phyloP scores from a whole-genome alignment of 2,797 vertebrate species.

The Geotrypetes seraphini region DNA sequence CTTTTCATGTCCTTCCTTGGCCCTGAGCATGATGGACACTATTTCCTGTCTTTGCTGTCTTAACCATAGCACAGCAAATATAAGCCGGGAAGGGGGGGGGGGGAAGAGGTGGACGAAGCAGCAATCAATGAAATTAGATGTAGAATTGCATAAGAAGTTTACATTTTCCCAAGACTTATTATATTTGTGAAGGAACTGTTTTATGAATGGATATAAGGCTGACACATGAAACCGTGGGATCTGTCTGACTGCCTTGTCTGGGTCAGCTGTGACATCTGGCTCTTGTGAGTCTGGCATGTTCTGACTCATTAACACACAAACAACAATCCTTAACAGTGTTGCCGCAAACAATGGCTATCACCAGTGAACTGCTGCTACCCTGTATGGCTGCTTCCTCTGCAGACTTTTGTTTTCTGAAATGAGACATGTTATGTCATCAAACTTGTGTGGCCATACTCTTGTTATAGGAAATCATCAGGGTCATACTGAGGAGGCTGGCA shows the following conservation, averaged over 20 bases:
- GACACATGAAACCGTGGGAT: slow-evolving; percentile 58
- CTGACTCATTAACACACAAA: slow-evolving; percentile 63
- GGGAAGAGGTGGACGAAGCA: background rate
- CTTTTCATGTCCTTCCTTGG: slow-evolving; percentile 33
- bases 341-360: slow-evolving; percentile 39
- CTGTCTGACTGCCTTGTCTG: slow-evolving; percentile 54
- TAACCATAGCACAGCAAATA: slow-evolving; percentile 29
- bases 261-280: slow-evolving; percentile 67
- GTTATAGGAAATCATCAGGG: background rate
- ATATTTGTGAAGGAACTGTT: slow-evolving; percentile 52
- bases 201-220: slow-evolving; percentile 61
- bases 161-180: slow-evolving; percentile 47
- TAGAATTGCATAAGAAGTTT: slow-evolving; percentile 44
- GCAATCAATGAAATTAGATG: slow-evolving; percentile 35
- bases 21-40: slow-evolving; percentile 22
- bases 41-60: slow-evolving; percentile 41
- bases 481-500: background rate
- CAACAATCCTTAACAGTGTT: slow-evolving; percentile 53
- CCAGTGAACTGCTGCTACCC: slow-evolving; percentile 13
- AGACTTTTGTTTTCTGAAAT: background rate
- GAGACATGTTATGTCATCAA: slow-evolving; percentile 3
- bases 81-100: slow-evolving; percentile 1
- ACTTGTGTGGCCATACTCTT: background rate
- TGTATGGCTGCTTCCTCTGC: background rate
- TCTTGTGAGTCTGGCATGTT: slow-evolving; percentile 54